Percentiles rank a stretch among this genome's conserved stretches.
Conservation (phyloP, 2,797 vertebrate species). For the Scolopax bukidnonensis region DNA sequence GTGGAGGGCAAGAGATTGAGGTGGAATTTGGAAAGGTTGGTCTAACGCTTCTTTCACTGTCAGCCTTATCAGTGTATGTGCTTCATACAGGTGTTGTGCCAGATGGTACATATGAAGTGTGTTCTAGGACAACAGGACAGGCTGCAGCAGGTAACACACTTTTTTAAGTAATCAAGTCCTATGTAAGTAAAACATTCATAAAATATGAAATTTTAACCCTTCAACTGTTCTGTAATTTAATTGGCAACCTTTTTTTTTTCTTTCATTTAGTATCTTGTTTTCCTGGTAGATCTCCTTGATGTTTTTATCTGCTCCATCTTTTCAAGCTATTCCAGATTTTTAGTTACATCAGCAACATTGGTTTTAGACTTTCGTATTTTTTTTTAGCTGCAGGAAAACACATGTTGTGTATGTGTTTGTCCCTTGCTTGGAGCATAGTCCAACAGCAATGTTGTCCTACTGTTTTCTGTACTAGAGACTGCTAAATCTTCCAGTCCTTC, state of each 20-base stretch:
- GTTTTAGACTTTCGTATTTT: background rate
- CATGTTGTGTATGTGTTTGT: fast-evolving
- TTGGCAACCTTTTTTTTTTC: background rate
- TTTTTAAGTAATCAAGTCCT: background rate
- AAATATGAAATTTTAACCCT: background rate
- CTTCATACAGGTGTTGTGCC: constrained; percentile 90
- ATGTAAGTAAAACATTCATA: background rate
- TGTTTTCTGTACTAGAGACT: background rate
- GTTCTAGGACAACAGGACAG: constrained; percentile 95
- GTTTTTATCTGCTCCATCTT: background rate
- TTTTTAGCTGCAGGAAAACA: background rate
- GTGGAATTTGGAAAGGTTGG: background rate
- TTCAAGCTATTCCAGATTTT: background rate
- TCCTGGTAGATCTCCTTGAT: background rate
- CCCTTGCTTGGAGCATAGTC: background rate
- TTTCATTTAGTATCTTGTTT: background rate
- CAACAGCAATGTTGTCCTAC: background rate
- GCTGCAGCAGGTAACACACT: constrained; percentile 87
- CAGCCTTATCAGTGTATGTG: background rate
- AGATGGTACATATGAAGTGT: constrained; percentile 98
- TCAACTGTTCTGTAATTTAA: background rate
- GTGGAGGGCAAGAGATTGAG: background rate
- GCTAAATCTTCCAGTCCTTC: background rate
- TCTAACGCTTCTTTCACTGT: background rate
- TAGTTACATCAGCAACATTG: background rate